Evolutionary conservation across 37 sponge, comb jelly and placozoan species (phyloP), one percentile per base, ranked within the genome.

Genomic region (Oopsacas minuta): DNA sequence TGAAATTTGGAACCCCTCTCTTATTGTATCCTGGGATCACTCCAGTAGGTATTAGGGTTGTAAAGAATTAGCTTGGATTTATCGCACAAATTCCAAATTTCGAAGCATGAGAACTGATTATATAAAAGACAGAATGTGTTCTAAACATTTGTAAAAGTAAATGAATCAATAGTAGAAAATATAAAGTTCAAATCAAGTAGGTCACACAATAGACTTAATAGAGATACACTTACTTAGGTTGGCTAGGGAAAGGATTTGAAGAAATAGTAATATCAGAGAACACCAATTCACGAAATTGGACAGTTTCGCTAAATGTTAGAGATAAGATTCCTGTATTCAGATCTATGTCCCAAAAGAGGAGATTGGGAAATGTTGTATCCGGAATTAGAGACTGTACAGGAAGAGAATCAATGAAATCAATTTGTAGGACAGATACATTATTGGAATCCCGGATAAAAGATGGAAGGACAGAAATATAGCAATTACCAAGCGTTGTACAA

Each of bases 291-390:
- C 49, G 8, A 42, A 51, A 37, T 37, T 92, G 89, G 20, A 92
- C 90, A 36, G 95, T 92, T 81, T 95, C 95, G 85, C 91, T 87
- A 85, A 85, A 95, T 0, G 89, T 89, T 0, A 95, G 15, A 36
- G 30, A 23, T 3, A 84, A 25, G 5, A 51, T 32, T 17, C 95
- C 95, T 8, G 25, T 22, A 84, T 92, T 81, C 90, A 95, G 37
- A 82, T 95, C 95, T 37, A 95, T 89, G 22, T 37, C 49, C 95
- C 95, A 95, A 3, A 38, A 32, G 32, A 91, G 88, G 7, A 95
- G 75, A 3, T 52, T 32, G 0, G 95, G 95, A 15, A 30, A 36
- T 12, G 93, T 92, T 1, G 88, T 89, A 85, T 95, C 95, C 81
- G 52, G 86, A 81, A 88, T 89, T 42, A 85, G 92, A 84, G 89